Evolutionary conservation across 2,113 vertebrate species (phyloP).

Genomic region (Lagopus muta): DNA sequence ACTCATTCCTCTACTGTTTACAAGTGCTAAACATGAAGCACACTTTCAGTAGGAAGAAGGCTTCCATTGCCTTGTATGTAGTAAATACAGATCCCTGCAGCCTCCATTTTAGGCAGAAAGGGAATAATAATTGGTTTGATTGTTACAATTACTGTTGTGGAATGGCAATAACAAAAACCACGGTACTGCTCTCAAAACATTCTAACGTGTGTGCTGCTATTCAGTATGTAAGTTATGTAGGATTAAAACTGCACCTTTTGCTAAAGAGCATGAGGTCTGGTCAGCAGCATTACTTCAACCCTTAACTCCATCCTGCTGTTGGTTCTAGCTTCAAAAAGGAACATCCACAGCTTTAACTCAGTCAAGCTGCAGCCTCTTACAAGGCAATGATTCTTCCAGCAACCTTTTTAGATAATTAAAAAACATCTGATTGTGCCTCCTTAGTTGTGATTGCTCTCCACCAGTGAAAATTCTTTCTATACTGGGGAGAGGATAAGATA

Average conservation of each 20-base stretch:
- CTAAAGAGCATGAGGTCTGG: not conserved
- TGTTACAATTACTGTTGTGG: not conserved
- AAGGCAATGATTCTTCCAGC: not conserved
- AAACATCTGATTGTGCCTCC: not conserved
- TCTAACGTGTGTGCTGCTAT: accelerated
- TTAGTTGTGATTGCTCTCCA: not conserved
- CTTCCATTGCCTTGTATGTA: not conserved
- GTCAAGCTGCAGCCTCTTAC: not conserved
- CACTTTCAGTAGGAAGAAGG: not conserved
- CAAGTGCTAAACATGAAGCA: not conserved
- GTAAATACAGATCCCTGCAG: not conserved
- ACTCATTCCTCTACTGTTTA: not conserved
- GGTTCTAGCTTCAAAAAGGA: not conserved
- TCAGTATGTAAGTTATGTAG: accelerated
- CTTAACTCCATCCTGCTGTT: not conserved
- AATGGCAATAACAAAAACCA: not conserved
- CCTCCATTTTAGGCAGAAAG: not conserved
- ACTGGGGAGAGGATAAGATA: not conserved
- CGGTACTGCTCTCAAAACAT: not conserved
- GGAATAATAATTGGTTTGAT: not conserved
- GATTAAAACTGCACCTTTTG: not conserved
- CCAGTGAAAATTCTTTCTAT: not conserved
- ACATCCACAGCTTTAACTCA: not conserved
- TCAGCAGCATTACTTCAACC: not conserved
- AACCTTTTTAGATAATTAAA: not conserved